Base-by-base conservation (phyloP, 2,113 vertebrate species). In the Cyrtonyx montezumae region DNA sequence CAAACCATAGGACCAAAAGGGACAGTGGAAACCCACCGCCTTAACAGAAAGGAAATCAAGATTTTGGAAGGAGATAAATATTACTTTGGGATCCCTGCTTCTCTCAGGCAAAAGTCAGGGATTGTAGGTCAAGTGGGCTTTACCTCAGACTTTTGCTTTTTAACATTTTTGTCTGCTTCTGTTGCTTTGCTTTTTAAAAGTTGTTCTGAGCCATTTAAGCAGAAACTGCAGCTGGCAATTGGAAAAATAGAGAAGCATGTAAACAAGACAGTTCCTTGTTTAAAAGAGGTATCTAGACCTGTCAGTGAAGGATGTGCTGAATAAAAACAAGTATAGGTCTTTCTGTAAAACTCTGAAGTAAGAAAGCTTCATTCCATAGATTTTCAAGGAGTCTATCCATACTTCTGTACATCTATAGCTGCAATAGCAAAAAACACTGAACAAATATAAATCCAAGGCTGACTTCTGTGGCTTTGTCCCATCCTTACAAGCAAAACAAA, bases 261-360 rank as follows among this genome's bases (percentile, higher is more conserved):
- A 90, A 95, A 91, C 79, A 90, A 73, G 87, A 82, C 12, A 66
- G 74, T 77, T 78, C 42, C 56, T 28, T 43, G 16, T 68, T 92
- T 34, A 77, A 75, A 91, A 89, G 46, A 53, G 26, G 21, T 45
- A 83, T 53, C 22, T 83, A 43, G 68, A 71, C 34, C 36, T 74
- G 46, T 43, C 79, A 91, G 16, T 51, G 56, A 93, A 85, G 49
- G 74, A 69, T 37, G 40, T 17, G 58, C 28, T n/a, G 23, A 79
- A 81, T 25, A 68, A 92, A 93, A 92, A 46, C 21, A 84, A 85
- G 21, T 9, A 37, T 36, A 77, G n/a, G n/a, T 63, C 55, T 85
- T 91, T 79, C 62, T 70, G 45, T 49, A 45, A 77, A 36, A 36
- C 40, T 74, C 14, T 18, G 46, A 93, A 94, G 83, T 14, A 59